These are phyloP conservation scores for Cephus pulcher DNA, from an alignment of 2,888 invertebrate species.

Conservation along the genomic window DNA sequence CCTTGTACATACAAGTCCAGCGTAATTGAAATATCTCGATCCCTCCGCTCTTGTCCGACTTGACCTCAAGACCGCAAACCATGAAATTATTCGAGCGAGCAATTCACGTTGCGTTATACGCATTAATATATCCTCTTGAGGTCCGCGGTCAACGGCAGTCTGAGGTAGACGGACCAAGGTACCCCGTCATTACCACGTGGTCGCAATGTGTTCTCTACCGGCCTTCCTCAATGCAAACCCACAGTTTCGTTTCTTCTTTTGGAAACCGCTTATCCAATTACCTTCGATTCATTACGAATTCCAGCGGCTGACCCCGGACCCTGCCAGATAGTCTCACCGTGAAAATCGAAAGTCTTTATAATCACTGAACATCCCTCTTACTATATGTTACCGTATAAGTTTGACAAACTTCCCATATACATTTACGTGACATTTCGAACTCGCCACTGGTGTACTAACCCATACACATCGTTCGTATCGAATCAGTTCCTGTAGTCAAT, in stretches of 20 bases:
- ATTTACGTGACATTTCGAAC: too few relatives aligned
- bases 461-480: too few relatives aligned
- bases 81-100: conserved; percentile 48
- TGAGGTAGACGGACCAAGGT: background rate
- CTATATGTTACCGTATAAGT: background rate
- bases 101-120: conserved; percentile 33
- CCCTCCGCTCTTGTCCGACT: conserved; percentile 41
- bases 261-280: background rate
- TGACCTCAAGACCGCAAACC: conserved; percentile 52
- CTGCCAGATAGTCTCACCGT: background rate
- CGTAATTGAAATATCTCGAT: conserved; percentile 60
- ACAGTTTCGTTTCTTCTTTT: background rate
- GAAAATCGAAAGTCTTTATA: background rate
- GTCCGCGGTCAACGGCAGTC: background rate
- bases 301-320: background rate
- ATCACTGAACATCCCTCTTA: background rate
- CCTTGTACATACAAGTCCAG: background rate
- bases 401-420: background rate
- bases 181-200: background rate
- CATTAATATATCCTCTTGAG: conserved; percentile 30
- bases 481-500: too few relatives aligned
- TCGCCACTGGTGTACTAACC: too few relatives aligned
- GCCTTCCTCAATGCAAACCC: background rate
- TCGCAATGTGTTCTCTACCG: background rate
- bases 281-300: background rate